Base-by-base conservation (phyloP, 1,140 invertebrate genomes). In the Euborellia annulipes region DNA sequence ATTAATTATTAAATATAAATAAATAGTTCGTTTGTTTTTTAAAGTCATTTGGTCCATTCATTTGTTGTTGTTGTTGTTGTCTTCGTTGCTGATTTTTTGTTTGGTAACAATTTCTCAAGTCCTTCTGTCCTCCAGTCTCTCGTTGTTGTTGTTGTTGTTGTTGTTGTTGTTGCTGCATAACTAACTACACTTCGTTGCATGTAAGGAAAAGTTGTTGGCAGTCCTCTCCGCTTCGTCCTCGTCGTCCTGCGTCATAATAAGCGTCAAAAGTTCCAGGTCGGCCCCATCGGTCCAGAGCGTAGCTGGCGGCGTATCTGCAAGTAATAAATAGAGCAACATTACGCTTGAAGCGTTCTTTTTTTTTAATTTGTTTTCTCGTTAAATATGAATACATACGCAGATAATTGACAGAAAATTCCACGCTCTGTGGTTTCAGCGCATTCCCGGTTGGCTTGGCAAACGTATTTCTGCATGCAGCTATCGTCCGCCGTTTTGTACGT, bases 351-450 rank as follows among this genome's bases (percentile, higher is more conserved):
- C n/a, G n/a, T n/a, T n/a, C n/a, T n/a, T n/a, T n/a, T n/a, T n/a
- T n/a, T n/a, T n/a, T n/a, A n/a, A n/a, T n/a, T n/a, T n/a, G n/a
- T n/a, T n/a, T n/a, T n/a, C n/a, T n/a, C n/a, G n/a, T n/a, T n/a
- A n/a, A n/a, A n/a, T n/a, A n/a, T n/a, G n/a, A n/a, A 41, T 22
- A 80, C 85, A 84, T 69, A 93, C 87, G 85, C 84, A 82, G 85
- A 86, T 52, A 92, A 67, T 67, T 91, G 85, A 56, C 88, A 91
- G 73, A 90, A 88, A 42, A 91, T 75, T 54, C 83, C 81, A 50
- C 79, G 83, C 43, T 69, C 66, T 42, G 85, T 78, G 55, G 88
- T 85, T 7, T 71, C 69, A n/a, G 81, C 71, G 60, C 87, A 92
- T 58, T 90, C 86, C 17, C 72, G 78, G 58, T 85, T 90, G 2